phyloP scores from a whole-genome alignment of 2,888 invertebrate species.

The Gnatocerus cornutus region DNA sequence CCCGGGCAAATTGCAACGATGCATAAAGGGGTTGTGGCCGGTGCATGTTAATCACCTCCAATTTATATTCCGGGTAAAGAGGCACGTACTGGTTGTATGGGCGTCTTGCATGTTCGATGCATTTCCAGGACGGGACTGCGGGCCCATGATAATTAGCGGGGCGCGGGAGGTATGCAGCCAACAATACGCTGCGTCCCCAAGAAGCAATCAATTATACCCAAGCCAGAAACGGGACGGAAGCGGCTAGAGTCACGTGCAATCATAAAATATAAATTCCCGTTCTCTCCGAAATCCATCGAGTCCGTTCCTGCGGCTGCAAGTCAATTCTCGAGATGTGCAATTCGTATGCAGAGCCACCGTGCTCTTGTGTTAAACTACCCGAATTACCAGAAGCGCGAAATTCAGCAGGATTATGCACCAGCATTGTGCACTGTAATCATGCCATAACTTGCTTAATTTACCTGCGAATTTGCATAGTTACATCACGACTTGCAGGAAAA shows the following conservation, averaged over 20 bases:
- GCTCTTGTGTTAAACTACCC: slow-evolving; percentile 61
- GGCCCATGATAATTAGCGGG: background rate
- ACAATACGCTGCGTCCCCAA: slow-evolving; percentile 3
- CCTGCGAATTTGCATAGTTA: slow-evolving; percentile 58
- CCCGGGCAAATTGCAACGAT: no score
- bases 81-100: slow-evolving; percentile 58
- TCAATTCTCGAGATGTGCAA: slow-evolving; percentile 62
- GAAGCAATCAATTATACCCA: no score
- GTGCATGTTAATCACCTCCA: slow-evolving; percentile 54
- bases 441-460: slow-evolving; percentile 57
- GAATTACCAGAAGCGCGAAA: slow-evolving; percentile 55
- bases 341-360: slow-evolving; percentile 64
- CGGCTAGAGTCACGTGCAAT: background rate
- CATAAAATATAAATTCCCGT: slow-evolving; percentile 5
- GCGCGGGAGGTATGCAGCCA: slow-evolving; percentile 11
- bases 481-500: slow-evolving; percentile 7
- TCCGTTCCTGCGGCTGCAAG: slow-evolving; percentile 41
- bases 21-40: slow-evolving; percentile 7
- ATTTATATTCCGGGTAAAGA: slow-evolving; percentile 60
- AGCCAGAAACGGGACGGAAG: no score
- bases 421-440: slow-evolving; percentile 57
- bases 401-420: slow-evolving; percentile 54
- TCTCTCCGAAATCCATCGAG: slow-evolving; percentile 18
- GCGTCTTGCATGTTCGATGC: slow-evolving; percentile 25
- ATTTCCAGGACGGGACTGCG: slow-evolving; percentile 13